These are phyloP conservation scores for Tauraco erythrolophus DNA, from an alignment of 2,113 vertebrate species.

Conservation along the genomic window DNA sequence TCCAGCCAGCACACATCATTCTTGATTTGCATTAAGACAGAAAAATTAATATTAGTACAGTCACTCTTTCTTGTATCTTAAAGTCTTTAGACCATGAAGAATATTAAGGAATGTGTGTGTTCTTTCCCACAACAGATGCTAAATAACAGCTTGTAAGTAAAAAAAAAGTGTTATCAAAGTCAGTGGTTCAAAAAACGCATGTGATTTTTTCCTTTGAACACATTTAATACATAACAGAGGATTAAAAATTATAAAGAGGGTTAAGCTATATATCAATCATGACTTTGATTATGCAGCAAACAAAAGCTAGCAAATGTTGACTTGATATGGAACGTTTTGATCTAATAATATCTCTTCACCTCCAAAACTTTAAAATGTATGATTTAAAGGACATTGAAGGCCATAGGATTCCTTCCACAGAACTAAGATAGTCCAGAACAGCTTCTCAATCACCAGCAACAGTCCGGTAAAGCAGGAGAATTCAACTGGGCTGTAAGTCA, in stretches of 20 bases:
- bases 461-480: not conserved
- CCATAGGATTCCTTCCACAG: not conserved
- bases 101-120: constrained; percentile 55
- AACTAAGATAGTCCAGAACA: not conserved
- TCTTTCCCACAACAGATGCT: constrained; percentile 72
- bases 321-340: constrained; percentile 12
- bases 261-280: constrained; percentile 55
- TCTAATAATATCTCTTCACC: constrained; percentile 14
- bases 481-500: not conserved
- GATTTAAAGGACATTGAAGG: not conserved
- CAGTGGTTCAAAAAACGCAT: constrained; percentile 42
- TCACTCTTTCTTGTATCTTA: constrained; percentile 43
- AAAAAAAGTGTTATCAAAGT: constrained; percentile 66
- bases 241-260: constrained; percentile 34
- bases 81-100: constrained; percentile 49
- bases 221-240: constrained; percentile 46
- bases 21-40: constrained; percentile 37
- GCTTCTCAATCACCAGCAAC: not conserved
- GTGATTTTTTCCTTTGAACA: constrained; percentile 50
- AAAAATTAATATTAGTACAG: constrained; percentile 52
- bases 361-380: not conserved
- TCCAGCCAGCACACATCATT: constrained; percentile 60
- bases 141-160: constrained; percentile 70
- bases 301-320: constrained; percentile 13
- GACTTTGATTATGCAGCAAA: constrained; percentile 29